Evolutionary conservation across 2,113 vertebrate species (phyloP), one percentile per base, ranked within the genome.

Genomic region (Equus przewalskii): DNA sequence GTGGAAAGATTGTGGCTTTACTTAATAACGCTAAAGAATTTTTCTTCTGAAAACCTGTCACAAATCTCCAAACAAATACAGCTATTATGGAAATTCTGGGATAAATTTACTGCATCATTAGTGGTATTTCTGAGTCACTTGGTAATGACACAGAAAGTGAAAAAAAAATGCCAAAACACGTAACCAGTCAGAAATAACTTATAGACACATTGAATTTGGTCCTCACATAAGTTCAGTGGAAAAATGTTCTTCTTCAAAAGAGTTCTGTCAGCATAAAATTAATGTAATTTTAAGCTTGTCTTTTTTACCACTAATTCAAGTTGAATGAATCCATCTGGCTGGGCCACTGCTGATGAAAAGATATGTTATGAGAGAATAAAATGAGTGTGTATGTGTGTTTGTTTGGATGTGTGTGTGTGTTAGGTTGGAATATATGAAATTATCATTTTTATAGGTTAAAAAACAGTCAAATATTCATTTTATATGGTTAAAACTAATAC

Each of bases 201-300:
- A 92, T 70, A 70, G 30, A 94, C 67, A 78, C 56, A 69, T 67
- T 92, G 46, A 80, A 60, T 91, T 75, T 85, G 6, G 44, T 62
- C n/a, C 9, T 95, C 24, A 54, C 49, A 82, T 19, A 92, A 75
- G 16, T 36, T 65, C 60, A 94, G 65, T 33, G 6, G 28, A 83
- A 95, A 87, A 82, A 97, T 54, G 28, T 36, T 91, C 92, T 36
- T 91, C 92, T 97, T 94, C 83, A 86, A 72, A 97, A 93, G 9
- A 80, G 1, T n/a, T 65, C 51, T 85, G 86, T 94, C 94, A 97
- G 95, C 81, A 91, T 56, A 94, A 96, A 78, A 92, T 80, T 80
- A 76, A 90, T 81, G 16, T 62, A 65, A 84, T 87, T 85, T 97
- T 96, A 93, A 94, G 64, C 86, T n/a, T 78, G 22, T 56, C 36